Evolutionary conservation across 1,140 invertebrate genomes (phyloP), one percentile per base, ranked within the genome.

Genomic region (Oedothorax gibbosus): DNA sequence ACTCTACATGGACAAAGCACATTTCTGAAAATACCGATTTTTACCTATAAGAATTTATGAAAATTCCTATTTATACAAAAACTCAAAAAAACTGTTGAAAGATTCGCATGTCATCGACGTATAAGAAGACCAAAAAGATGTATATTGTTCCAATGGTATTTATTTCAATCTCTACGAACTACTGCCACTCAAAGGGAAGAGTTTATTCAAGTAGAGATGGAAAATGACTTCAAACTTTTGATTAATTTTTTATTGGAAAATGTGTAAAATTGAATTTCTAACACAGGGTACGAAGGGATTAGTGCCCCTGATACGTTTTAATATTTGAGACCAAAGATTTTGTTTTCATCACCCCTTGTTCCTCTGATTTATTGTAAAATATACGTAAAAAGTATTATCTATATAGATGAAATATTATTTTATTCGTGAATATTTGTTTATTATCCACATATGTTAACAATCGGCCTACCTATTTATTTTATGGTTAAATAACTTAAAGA

Each of bases 321-420:
- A 75, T 66, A 68, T 84, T 84, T 75, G 72, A 84, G 81, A 84
- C 81, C 81, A 84, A 84, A 84, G 81, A 84, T 84, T 84, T 84
- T 83, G 76, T 79, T 84, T 75, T 76, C 60, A 75, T 75, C 21
- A 75, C 71, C 72, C 73, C 66, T 20, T 73, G 68, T 82, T 82
- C 57, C 56, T 73, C 72, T 71, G 54, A 75, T 21, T 65, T 72
- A 51, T 71, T 82, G 80, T 82, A 73, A 18, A 65, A 73, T 82
- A 82, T 82, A 51, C 68, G 60, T 82, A 35, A 65, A 73, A 54
- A 56, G 57, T 49, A 68, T 68, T 64, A 71, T 84, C 51, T 84
- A 75, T 75, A 66, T 76, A 75, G 56, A 75, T 56, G 21, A 35
- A 56, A 84, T n/a, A 50, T 75, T 51, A 75, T 75, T 84, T 53